Evolutionary conservation across 1,140 invertebrate genomes (phyloP).

Genomic region (Drosophila nikananu): DNA sequence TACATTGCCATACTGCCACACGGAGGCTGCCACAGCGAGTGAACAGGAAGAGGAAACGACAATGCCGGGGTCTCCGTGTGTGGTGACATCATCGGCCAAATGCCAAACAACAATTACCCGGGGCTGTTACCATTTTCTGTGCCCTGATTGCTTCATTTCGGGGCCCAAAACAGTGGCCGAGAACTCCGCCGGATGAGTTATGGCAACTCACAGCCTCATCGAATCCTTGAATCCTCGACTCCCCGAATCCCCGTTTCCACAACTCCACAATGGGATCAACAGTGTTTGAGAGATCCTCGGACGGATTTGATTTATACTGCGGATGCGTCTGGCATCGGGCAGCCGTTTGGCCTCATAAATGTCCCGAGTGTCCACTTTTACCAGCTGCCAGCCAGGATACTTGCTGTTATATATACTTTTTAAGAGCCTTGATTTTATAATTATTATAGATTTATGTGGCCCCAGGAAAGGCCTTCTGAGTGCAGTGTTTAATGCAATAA

Average conservation of each 20-base stretch:
- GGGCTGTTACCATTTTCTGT: conserved; percentile 54
- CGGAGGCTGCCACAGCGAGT: background rate
- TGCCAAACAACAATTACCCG: conserved; percentile 61
- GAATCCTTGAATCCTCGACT: too few relatives aligned
- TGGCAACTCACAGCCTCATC: conserved; percentile 19
- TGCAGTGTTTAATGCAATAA: background rate
- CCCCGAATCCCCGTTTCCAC: conserved; percentile 10
- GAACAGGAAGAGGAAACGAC: conserved; percentile 79
- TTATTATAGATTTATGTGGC: background rate
- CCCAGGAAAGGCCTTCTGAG: background rate
- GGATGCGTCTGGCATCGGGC: conserved; percentile 64
- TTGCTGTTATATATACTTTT: background rate
- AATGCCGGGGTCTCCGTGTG: conserved; percentile 63
- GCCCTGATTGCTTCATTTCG: conserved; percentile 74
- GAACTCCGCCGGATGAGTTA: conserved; percentile 53
- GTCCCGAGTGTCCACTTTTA: conserved; percentile 20
- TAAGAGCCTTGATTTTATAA: conserved; percentile 7
- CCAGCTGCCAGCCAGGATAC: conserved; percentile 31
- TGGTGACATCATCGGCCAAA: conserved; percentile 78
- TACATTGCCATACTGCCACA: background rate
- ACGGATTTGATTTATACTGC: conserved; percentile 74
- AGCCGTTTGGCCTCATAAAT: conserved; percentile 56
- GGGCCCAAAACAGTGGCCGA: conserved; percentile 33
- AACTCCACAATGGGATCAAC: conserved; percentile 60
- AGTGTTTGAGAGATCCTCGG: conserved; percentile 40